Evolutionary conservation across 2,113 vertebrate genomes (phyloP), one percentile per base, ranked within the genome.

Genomic region (Emberiza fucata): DNA sequence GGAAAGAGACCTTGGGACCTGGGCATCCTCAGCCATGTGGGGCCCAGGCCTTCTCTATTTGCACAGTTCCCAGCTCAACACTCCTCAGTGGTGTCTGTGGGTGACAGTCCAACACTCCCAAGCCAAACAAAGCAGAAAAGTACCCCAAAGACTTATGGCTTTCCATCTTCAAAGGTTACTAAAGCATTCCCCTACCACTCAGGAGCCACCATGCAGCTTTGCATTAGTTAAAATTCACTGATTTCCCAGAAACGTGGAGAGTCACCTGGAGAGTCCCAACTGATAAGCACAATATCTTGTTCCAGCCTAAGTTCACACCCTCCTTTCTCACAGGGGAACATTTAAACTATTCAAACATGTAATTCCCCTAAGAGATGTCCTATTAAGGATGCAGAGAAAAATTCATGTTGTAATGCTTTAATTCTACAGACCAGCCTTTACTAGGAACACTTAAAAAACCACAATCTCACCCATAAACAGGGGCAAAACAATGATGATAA

Each of bases 311-410:
- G 64, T 68, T 78, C 68, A 83, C 42, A 63, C 60, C 33, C 64
- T 83, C 47, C 68, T 85, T 76, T 48, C 59, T 71, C 92, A 78
- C 9, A 81, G 29, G 48, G 64, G 82, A 88, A 50, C 60, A 59
- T 75, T 77, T 71, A 47, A 86, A 84, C 90, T 71, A 85, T 16
- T 86, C 83, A 92, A 88, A 56, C 50, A 78, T 45, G 28, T 5
- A 40, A 83, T 50, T 86, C 76, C 68, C 76, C 53, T 31, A 80
- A 63, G 83, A 88, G 35, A 86, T 64, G 72, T 47, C 50, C 77
- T 93, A 88, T 83, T 92, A 94, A 94, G 59, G 83, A 88, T 2
- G 8, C 33, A 73, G 25, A 77, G 37, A 18, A 73, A 45, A 77
- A 93, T 57, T 92, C 6, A 39, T 14, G 35, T 33, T 65, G 47